phyloP scores from a whole-genome alignment of 1,140 invertebrate genomes.

The Bactericera cockerelli region DNA sequence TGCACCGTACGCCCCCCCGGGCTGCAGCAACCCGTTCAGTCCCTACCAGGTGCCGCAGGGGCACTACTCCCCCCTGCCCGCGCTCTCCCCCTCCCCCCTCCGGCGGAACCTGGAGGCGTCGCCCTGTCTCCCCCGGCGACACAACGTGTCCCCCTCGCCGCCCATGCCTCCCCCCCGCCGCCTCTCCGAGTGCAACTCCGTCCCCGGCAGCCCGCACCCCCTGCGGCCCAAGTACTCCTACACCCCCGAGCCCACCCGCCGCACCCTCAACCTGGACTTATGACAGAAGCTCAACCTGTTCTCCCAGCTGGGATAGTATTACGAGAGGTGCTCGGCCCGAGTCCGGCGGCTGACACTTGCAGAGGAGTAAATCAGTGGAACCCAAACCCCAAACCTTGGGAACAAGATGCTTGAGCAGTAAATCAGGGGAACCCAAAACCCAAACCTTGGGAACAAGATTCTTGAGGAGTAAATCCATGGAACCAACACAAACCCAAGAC shows the following conservation, averaged over 20 bases:
- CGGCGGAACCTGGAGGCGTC: conserved; percentile 9
- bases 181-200: conserved; percentile 45
- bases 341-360: not conserved
- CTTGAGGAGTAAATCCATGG: not conserved
- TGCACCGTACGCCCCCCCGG: not conserved
- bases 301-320: conserved; percentile 1
- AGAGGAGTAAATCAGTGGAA: no score
- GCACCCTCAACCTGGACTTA: not conserved
- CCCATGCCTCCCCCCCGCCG: conserved; percentile 42
- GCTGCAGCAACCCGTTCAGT: not conserved
- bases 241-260: conserved; percentile 41
- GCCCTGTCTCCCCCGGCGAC: conserved; percentile 20
- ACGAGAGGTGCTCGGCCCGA: not conserved
- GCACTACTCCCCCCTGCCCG: conserved; percentile 41
- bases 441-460: no score
- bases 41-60: conserved; percentile 31
- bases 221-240: conserved; percentile 44
- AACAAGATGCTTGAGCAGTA: no score
- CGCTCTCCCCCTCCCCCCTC: conserved; percentile 27
- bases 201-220: conserved; percentile 51
- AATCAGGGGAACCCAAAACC: no score
- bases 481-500: no score
- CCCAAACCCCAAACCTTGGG: no score
- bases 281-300: not conserved
- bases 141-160: conserved; percentile 47